phyloP scores from a whole-genome alignment of 1,140 invertebrate genomes.

The Drosophila quadrilineata region DNA sequence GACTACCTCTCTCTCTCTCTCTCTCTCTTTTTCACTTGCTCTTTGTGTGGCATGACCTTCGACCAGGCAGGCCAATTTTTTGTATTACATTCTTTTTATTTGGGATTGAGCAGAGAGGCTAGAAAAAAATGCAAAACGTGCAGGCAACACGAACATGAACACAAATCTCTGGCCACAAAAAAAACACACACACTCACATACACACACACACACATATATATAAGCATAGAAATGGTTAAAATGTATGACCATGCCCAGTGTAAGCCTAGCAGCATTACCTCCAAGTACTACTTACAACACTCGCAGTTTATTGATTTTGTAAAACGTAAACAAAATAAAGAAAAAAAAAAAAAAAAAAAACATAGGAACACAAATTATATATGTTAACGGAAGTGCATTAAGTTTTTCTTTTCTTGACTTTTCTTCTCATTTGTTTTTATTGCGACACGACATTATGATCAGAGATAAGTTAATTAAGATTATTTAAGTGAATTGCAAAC shows the following conservation, averaged over 20 bases:
- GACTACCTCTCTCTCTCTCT: not conserved
- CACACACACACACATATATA: slow-evolving; percentile 2
- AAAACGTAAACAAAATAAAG: too few relatives aligned
- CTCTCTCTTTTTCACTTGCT: not conserved
- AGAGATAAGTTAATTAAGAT: slow-evolving; percentile 32
- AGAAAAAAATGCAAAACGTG: slow-evolving; percentile 11
- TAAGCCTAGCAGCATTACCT: not conserved
- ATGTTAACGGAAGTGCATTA: slow-evolving; percentile 36
- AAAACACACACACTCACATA: slow-evolving; percentile 19
- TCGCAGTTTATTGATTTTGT: slow-evolving; percentile 32
- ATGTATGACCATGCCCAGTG: too few relatives aligned
- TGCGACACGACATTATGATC: slow-evolving; percentile 20
- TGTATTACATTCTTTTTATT: too few relatives aligned
- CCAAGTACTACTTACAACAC: slow-evolving; percentile 3
- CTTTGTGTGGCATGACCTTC: slow-evolving; percentile 27
- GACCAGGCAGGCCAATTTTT: slow-evolving; percentile 8
- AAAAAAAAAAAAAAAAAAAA: too few relatives aligned
- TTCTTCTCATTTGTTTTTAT: too few relatives aligned
- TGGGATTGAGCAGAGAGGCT: too few relatives aligned
- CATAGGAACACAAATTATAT: too few relatives aligned
- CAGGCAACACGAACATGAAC: slow-evolving; percentile 15
- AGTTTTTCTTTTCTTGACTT: too few relatives aligned
- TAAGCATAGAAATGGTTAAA: too few relatives aligned
- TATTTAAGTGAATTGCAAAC: too few relatives aligned
- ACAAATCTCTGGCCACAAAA: slow-evolving; percentile 2